A percentile compares a stretch with the other conserved stretches of the same genome.
Conservation (phyloP, 2,888 invertebrate species). For the Andrena marginata region DNA sequence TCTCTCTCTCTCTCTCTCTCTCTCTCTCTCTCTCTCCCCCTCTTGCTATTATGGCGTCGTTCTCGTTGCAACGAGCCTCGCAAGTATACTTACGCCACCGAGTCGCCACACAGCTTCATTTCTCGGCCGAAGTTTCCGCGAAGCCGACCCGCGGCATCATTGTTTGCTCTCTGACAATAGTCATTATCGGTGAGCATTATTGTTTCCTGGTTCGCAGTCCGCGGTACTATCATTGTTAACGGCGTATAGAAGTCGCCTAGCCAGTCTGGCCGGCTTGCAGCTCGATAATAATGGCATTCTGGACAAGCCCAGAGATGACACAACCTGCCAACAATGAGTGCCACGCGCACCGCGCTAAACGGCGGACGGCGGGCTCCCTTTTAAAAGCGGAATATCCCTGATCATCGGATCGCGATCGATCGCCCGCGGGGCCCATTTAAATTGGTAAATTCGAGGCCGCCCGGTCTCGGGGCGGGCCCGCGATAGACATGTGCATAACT, state of each 20-base stretch:
- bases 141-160: slow-evolving; percentile 42
- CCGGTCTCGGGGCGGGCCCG: background rate
- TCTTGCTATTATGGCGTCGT: background rate
- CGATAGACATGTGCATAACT: background rate
- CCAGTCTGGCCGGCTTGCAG: slow-evolving; percentile 22
- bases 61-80: background rate
- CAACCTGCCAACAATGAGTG: slow-evolving; percentile 69
- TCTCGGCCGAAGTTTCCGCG: slow-evolving; percentile 22
- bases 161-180: slow-evolving; percentile 57
- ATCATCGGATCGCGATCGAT: slow-evolving; percentile 26
- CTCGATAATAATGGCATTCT: slow-evolving; percentile 66
- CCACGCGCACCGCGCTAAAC: slow-evolving; percentile 52
- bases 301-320: slow-evolving; percentile 76
- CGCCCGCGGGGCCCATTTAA: slow-evolving; percentile 18
- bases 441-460: slow-evolving; percentile 39
- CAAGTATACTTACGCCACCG: background rate
- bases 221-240: slow-evolving; percentile 53
- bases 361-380: slow-evolving; percentile 18
- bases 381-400: slow-evolving; percentile 20
- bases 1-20: background rate
- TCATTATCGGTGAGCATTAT: slow-evolving; percentile 58
- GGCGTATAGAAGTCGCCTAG: slow-evolving; percentile 27
- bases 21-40: too few species aligned
- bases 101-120: slow-evolving; percentile 17
- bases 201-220: slow-evolving; percentile 66